Base-by-base conservation (phyloP, 2,888 invertebrate genomes). In the Metopia argyrocephala region DNA sequence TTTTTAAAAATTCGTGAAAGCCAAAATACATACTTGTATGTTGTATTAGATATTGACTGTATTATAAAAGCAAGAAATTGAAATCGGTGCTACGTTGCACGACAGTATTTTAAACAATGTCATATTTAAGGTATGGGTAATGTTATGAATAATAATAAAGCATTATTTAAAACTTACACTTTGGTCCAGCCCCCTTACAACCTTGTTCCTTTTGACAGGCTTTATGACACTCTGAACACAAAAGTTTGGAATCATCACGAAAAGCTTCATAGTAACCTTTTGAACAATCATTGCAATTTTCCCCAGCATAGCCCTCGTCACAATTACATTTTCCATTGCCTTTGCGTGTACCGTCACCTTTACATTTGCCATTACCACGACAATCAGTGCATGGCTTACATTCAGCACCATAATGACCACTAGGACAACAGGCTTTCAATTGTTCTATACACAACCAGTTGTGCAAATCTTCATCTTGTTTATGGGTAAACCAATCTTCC, bases 281-380 rank as follows among this genome's bases (percentile, higher is more conserved):
- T 15, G 92, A 92, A 89, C 99, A 99, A n/a, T 92, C 91, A 69
- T 94, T 93, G 90, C 99, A 99, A 27, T 92, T 90, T 0, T 93
- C 92, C 0, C 97, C 97, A 0, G 89, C 86, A 88, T 98, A 98
- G 0, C 97, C 98, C 5, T 89, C 86, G 86, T 97, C 94, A 90
- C 98, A 99, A 15, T 93, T 91, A 88, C 99, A 99, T 80, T 94
- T 94, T 0, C 98, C 99, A 87, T 95, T 97, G 0, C 99, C 99
- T 89, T 96, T 96, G 54, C 98, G 92, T 0, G 97, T 98, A 0
- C 98, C 98, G 82, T 94, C 94, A 0, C 98, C 98, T 82, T 93
- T 90, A 83, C 93, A 93, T 89, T 94, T 94, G 86, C 90, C 91
- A 84, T 90, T 90, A 0, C 98, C 98, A 91, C 95, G 96, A 89